phyloP scores from a whole-genome alignment of 2,888 invertebrate genomes.

The Terebella lapidaria region DNA sequence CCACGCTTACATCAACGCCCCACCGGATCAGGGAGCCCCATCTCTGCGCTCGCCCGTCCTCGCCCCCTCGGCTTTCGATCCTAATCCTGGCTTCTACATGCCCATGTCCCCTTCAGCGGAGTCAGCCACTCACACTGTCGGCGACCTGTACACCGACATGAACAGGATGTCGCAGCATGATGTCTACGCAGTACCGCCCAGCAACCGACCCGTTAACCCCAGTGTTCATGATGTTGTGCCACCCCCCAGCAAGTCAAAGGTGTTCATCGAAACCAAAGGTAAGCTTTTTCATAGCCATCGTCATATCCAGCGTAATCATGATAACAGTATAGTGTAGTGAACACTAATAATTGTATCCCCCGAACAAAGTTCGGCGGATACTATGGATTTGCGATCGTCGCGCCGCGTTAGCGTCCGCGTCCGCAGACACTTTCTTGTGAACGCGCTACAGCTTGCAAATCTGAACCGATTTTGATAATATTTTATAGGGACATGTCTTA shows the following conservation, averaged over 20 bases:
- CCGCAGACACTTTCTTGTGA: too few relatives aligned
- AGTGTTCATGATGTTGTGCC: slow-evolving; percentile 1
- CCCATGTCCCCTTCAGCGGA: not conserved
- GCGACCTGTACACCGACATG: slow-evolving; percentile 1
- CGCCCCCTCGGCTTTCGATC: not conserved
- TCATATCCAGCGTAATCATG: too few relatives aligned
- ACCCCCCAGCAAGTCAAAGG: not conserved
- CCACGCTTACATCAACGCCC: slow-evolving; percentile 4
- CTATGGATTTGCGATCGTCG: too few relatives aligned
- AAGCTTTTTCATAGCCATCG: too few relatives aligned
- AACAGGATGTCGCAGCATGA: not conserved
- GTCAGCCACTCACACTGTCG: not conserved
- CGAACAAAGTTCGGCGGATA: too few relatives aligned
- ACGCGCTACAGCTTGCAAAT: too few relatives aligned
- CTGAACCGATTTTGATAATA: too few relatives aligned
- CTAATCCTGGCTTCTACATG: not conserved
- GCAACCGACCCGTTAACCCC: not conserved
- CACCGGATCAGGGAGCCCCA: not conserved
- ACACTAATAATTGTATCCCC: too few relatives aligned
- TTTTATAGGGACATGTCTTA: too few relatives aligned
- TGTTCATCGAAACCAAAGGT: too few relatives aligned
- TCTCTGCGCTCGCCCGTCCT: not conserved
- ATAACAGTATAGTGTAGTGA: too few relatives aligned
- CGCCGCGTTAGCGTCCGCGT: too few relatives aligned
- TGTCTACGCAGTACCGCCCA: not conserved